Base-by-base conservation (phyloP, 2,888 invertebrate species). In the Lepas anatifera region DNA sequence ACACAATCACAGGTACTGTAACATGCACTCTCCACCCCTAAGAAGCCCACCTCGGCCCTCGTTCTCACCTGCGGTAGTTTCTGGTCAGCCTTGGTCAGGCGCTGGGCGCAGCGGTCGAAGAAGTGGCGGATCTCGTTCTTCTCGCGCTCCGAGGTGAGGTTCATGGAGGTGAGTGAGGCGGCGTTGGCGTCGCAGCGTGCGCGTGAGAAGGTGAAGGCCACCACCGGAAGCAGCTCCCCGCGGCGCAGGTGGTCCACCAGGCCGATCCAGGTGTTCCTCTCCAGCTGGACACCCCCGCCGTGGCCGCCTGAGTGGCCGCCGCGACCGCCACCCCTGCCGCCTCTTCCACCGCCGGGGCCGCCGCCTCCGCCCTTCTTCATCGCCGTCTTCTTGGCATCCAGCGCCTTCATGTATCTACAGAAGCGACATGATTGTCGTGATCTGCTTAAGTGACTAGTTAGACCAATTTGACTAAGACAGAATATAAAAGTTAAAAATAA, bases 191-290 rank as follows among this genome's bases (percentile, higher is more conserved):
- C 87, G 78, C 90, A 95, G 78, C 89, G 86, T 75, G 86, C 89
- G 74, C 94, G 83, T 0, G 97, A 97, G 74, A 99, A 85, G 0
- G 93, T 94, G 78, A 99, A 99, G 0, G 92, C 90, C 0, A 99
- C 95, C 0, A 93, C 92, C 0, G 99, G 99, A 70, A 99, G 82
- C 77, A 93, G 88, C 75, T 95, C 89, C 72, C 87, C 85, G 72
- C 87, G 85, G 76, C 86, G 85, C 69, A 99, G 84, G 81, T 93
- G 90, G 75, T 90, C 88, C 58, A 97, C 86, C 68, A 95, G 83
- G 4, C 89, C 88, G 48, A 87, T 84, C 89, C 92, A 94, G 78
- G 90, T 86, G 0, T 87, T 88, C 77, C 88, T 89, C 75, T 95
- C 94, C 76, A 90, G 87, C 77, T 87, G 87, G 66, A 76, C 74